These are phyloP conservation scores for Cynocephalus volans DNA, from an alignment of 2,113 vertebrate species.

Conservation along the genomic window DNA sequence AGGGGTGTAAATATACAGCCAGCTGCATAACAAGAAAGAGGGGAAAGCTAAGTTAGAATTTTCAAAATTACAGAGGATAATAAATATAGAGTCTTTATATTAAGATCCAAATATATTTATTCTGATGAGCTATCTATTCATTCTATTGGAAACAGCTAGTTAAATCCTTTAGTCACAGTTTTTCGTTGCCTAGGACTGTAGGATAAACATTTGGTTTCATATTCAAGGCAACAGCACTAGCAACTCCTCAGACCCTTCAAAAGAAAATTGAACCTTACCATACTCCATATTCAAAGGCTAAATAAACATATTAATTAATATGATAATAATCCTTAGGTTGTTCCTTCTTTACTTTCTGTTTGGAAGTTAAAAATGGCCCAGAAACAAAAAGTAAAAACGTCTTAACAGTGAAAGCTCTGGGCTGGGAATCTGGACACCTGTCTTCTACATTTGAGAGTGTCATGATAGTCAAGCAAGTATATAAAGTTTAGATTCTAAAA, in stretches of 20 bases:
- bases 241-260: not conserved
- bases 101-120: conserved; percentile 11
- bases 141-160: conserved; percentile 63
- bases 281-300: not conserved
- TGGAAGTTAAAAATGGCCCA: not conserved
- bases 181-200: conserved; percentile 37
- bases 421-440: not conserved
- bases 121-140: not conserved
- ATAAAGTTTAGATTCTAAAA: not conserved
- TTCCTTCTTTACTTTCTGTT: not conserved
- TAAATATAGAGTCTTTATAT: conserved; percentile 35
- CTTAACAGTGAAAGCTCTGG: not conserved
- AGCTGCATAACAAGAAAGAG: conserved; percentile 23
- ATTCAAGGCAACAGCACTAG: not conserved
- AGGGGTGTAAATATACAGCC: conserved; percentile 68
- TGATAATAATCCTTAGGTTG: not conserved
- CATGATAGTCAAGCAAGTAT: not conserved
- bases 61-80: not conserved
- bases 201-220: not conserved
- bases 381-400: not conserved
- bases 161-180: not conserved
- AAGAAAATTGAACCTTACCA: conserved; percentile 27
- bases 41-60: conserved; percentile 59
- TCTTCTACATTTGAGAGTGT: not conserved
- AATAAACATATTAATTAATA: conserved; percentile 40